Percentiles rank a stretch among this genome's conserved stretches.
Conservation (phyloP, 1,140 invertebrate genomes). For the Pectinophora gossypiella region DNA sequence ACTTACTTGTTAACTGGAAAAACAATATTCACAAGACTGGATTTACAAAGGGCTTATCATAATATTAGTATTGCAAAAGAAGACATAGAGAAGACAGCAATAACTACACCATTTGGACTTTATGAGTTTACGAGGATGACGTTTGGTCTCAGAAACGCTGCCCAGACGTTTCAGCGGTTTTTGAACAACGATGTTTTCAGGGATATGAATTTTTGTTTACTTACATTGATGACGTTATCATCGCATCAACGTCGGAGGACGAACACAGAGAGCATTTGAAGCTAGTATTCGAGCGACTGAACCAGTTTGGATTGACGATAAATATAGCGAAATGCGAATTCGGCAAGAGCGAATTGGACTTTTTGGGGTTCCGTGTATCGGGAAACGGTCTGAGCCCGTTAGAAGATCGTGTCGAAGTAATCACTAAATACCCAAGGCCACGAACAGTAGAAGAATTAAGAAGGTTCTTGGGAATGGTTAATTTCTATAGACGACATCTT, state of each 20-base stretch:
- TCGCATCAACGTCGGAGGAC: slow-evolving; percentile 34
- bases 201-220: slow-evolving; percentile 30
- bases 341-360: neutral
- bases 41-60: no score
- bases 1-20: no score
- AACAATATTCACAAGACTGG: no score
- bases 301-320: slow-evolving; percentile 3
- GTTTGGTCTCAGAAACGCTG: no score
- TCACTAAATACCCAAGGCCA: slow-evolving; percentile 17
- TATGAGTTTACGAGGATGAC: no score
- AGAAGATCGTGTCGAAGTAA: slow-evolving; percentile 10
- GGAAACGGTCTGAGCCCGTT: slow-evolving; percentile 14
- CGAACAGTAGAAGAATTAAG: slow-evolving; percentile 21
- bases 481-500: slow-evolving; percentile 38
- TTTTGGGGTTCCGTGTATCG: slow-evolving; percentile 13
- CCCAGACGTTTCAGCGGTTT: slow-evolving; percentile 15
- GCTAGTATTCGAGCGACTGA: slow-evolving; percentile 1
- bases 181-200: slow-evolving; percentile 62
- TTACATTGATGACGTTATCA: slow-evolving; percentile 75
- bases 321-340: slow-evolving; percentile 3
- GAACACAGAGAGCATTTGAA: slow-evolving; percentile 32
- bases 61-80: no score
- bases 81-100: no score
- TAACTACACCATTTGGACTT: no score
- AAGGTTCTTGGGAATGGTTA: slow-evolving; percentile 37